A percentile compares a stretch with the other conserved stretches of the same genome.
Conservation (phyloP, 2,797 vertebrate species). For the Gambusia yucatana region DNA sequence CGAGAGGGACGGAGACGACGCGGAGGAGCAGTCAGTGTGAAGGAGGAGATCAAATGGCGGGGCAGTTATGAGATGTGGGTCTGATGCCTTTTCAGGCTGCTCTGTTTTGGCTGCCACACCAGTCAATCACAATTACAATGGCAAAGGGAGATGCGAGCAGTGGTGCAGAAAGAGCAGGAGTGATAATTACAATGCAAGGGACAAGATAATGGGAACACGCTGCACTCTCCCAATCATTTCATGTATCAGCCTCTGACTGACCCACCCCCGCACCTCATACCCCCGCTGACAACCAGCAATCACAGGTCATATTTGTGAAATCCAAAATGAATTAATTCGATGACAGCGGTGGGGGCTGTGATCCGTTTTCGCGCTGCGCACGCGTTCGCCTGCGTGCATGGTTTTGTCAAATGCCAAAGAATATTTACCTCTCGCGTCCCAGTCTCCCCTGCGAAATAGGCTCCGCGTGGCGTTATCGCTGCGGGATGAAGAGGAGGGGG, state of each 20-base stretch:
- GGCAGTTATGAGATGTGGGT: slow-evolving; percentile 84
- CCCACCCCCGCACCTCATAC: slow-evolving; percentile 47
- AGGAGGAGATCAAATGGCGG: slow-evolving; percentile 81
- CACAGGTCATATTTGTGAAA: slow-evolving; percentile 83
- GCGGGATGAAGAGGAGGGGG: slow-evolving; percentile 4
- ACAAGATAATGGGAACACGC: slow-evolving; percentile 90
- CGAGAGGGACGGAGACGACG: slow-evolving; percentile 46
- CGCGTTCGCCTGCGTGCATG: slow-evolving; percentile 38
- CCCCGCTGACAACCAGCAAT: slow-evolving; percentile 79
- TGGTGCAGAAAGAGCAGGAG: slow-evolving; percentile 88
- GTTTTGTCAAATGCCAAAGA: slow-evolving; percentile 70
- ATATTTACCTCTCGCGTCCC: slow-evolving; percentile 59
- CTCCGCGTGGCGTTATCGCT: slow-evolving; percentile 22
- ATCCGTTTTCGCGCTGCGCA: slow-evolving; percentile 39
- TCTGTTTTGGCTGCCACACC: slow-evolving; percentile 86
- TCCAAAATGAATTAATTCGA: slow-evolving; percentile 80
- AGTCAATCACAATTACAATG: slow-evolving; percentile 91
- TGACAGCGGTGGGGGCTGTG: slow-evolving; percentile 55
- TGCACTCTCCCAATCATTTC: slow-evolving; percentile 85
- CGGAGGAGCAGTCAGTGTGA: slow-evolving; percentile 63
- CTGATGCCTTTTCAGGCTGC: slow-evolving; percentile 85
- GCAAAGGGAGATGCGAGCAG: slow-evolving; percentile 86
- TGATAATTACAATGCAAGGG: slow-evolving; percentile 88
- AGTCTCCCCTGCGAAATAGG: slow-evolving; percentile 30
- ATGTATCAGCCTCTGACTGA: slow-evolving; percentile 82